Evolutionary conservation across 2,888 invertebrate species (phyloP), one percentile per base, ranked within the genome.

Genomic region (Mimumesa dahlbomi): DNA sequence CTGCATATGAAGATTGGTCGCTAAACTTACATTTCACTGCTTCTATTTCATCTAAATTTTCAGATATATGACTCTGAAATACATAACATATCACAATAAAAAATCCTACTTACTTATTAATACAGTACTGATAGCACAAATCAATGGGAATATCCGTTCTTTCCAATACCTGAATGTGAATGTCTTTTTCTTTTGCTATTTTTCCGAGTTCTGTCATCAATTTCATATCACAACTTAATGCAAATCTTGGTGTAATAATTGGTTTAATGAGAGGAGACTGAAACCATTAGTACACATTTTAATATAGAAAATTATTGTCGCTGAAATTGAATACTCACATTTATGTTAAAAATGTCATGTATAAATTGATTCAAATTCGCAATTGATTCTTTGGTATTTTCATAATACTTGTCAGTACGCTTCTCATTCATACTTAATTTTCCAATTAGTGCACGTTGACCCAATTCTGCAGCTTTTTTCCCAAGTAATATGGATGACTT

Each of bases 161-260:
- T 16, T 34, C 2, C 52, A 21, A 16, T 89, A 95, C 96, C 92
- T 96, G 97, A 81, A 97, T 93, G 69, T 92, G 93, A 59, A 96
- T 91, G 82, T 94, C 89, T 78, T 93, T 91, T 77, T 92, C 90
- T 46, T 90, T 90, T 0, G 97, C 95, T 54, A 97, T 90, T 53
- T 91, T 85, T 1, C 93, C 94, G 18, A 98, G 90, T 21, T 91
- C 90, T 57, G 88, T 90, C 92, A 97, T 92, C 4, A 96, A 91
- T n/a, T 93, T 90, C 84, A 91, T 91, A 67, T 94, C 93, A 85
- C 97, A 95, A 81, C 95, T 94, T 14, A 96, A 85, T 2, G 96
- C 97, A 91, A 97, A 97, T 82, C 95, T 91, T 40, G 97, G 97
- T 0, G 97, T 96, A 25, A 98, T 93, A 2, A 95, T 91, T 0